phyloP scores from a whole-genome alignment of 37 sponge, comb jelly and placozoan genomes.

The Cliona cf. orientalis region DNA sequence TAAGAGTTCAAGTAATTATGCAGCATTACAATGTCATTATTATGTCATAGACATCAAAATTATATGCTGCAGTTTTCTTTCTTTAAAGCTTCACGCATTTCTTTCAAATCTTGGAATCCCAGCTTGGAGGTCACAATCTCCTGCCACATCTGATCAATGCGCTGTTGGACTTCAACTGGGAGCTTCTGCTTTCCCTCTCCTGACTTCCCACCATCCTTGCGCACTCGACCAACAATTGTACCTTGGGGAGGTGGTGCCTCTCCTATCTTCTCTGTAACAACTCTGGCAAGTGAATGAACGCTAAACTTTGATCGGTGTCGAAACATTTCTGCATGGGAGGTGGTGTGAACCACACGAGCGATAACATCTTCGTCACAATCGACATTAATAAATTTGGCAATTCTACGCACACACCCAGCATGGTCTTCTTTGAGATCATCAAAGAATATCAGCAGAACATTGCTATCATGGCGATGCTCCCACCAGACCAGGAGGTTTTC shows the following conservation, averaged over 20 bases:
- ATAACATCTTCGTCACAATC: conserved; percentile 14
- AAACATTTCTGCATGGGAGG: conserved; percentile 26
- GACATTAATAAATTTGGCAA: too few species aligned
- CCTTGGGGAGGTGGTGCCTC: conserved; percentile 6
- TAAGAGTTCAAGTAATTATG: too few species aligned
- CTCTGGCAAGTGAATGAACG: not conserved
- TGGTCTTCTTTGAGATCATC: too few species aligned
- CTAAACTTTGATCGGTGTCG: conserved; percentile 14
- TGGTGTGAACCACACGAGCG: conserved; percentile 16
- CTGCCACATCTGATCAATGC: not conserved
- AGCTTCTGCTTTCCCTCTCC: too few species aligned
- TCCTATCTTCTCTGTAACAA: not conserved
- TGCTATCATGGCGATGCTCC: too few species aligned
- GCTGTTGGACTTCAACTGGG: too few species aligned
- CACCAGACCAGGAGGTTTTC: too few species aligned
- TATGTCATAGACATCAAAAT: not conserved
- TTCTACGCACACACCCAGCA: too few species aligned
- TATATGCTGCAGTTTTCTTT: not conserved
- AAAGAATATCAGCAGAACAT: too few species aligned
- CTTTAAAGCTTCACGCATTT: not conserved
- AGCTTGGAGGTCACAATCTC: not conserved
- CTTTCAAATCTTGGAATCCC: not conserved
- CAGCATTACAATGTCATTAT: not conserved
- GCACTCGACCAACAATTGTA: conserved; percentile 10
- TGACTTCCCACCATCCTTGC: conserved; percentile 21